A percentile compares a stretch with the other conserved stretches of the same genome.
Evolutionary conservation across 2,113 vertebrate genomes (phyloP).

Genomic region (Dissostichus mawsoni): DNA sequence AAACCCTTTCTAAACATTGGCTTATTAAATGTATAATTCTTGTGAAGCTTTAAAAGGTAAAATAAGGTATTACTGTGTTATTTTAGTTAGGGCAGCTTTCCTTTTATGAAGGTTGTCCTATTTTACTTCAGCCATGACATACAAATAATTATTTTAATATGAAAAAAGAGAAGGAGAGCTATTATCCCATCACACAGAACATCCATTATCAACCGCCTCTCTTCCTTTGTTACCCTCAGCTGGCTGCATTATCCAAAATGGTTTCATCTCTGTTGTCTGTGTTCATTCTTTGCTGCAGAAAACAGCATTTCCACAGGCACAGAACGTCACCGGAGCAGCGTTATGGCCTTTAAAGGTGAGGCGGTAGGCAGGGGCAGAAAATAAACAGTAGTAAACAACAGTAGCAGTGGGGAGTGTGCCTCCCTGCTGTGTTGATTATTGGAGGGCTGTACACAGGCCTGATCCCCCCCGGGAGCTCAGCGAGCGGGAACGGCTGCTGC

Average conservation of each 20-base stretch:
- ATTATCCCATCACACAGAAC: constrained; percentile 18
- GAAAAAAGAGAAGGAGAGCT: background rate
- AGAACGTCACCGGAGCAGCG: constrained; percentile 23
- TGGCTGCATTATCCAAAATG: constrained; percentile 19
- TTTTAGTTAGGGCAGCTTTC: background rate
- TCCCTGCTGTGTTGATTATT: constrained; percentile 78
- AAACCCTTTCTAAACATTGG: background rate
- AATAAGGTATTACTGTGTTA: background rate
- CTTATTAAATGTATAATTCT: background rate
- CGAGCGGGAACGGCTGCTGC: constrained; percentile 64
- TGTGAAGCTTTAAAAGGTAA: background rate
- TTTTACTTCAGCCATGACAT: background rate
- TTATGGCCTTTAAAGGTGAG: constrained; percentile 60
- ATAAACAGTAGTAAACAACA: constrained; percentile 80
- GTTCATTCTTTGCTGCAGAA: constrained; percentile 26
- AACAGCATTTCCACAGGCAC: constrained; percentile 46
- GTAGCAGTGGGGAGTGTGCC: constrained; percentile 60
- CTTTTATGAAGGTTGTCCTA: no score
- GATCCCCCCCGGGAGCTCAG: constrained; percentile 36
- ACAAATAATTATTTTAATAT: background rate
- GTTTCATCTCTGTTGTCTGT: background rate
- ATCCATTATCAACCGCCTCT: constrained; percentile 1
- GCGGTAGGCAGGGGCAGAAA: constrained; percentile 51
- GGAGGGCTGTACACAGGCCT: constrained; percentile 74
- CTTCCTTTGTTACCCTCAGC: background rate